phyloP scores from a whole-genome alignment of 1,140 invertebrate genomes.

The Drosophila paulistorum region DNA sequence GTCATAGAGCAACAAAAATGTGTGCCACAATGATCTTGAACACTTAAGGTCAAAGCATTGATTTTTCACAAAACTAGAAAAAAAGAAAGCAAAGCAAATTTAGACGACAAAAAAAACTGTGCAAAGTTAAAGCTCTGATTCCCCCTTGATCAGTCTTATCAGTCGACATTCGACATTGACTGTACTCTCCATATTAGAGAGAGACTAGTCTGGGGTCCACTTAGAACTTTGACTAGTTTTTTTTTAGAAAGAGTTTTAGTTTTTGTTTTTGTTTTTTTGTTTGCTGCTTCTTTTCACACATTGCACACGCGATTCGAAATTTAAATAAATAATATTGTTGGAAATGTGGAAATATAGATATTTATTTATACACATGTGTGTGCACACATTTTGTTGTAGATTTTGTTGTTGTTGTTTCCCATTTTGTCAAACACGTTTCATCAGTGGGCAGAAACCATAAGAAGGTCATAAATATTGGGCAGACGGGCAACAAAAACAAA shows the following conservation, averaged over 20 bases:
- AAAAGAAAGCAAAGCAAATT: background rate
- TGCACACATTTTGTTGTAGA: conserved; percentile 25
- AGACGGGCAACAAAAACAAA: conserved; percentile 21
- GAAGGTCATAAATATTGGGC: conserved; percentile 69
- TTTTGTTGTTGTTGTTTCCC: conserved; percentile 14
- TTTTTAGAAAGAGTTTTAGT: background rate
- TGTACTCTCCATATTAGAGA: background rate
- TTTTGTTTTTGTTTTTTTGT: background rate
- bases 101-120: background rate
- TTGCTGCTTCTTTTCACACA: background rate
- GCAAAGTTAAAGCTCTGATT: background rate
- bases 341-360: conserved; percentile 23
- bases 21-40: conserved; percentile 62
- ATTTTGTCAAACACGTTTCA: conserved; percentile 68
- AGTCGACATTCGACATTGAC: conserved; percentile 1
- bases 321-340: conserved; percentile 6
- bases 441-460: conserved; percentile 69
- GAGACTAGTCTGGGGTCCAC: conserved; percentile 5
- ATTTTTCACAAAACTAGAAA: conserved; percentile 50
- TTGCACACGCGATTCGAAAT: conserved; percentile 1
- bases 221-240: conserved; percentile 7
- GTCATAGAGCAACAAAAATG: conserved; percentile 11
- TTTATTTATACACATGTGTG: conserved; percentile 19
- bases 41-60: conserved; percentile 72
- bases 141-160: background rate